These are phyloP conservation scores for Embiotoca jacksoni DNA, from an alignment of 2,113 vertebrate genomes.

Conservation along the genomic window DNA sequence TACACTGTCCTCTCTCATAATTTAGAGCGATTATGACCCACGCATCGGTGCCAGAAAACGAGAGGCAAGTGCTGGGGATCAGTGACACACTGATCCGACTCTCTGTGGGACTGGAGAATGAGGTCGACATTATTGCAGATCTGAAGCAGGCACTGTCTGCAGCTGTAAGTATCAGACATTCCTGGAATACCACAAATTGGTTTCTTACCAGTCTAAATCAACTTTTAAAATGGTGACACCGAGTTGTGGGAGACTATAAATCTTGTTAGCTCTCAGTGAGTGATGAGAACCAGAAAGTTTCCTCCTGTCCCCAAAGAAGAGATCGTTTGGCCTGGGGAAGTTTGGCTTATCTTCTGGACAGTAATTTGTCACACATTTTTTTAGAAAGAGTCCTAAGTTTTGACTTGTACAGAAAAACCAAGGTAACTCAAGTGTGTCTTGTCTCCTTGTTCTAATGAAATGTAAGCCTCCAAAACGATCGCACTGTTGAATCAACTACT, in stretches of 20 bases:
- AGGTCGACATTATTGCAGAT: slow-evolving; percentile 89
- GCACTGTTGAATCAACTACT: too few species aligned
- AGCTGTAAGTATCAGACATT: slow-evolving; percentile 84
- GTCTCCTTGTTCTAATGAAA: too few species aligned
- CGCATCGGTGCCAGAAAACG: slow-evolving; percentile 87
- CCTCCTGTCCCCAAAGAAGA: too few species aligned
- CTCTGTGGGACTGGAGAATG: slow-evolving; percentile 93
- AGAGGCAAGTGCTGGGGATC: slow-evolving; percentile 88
- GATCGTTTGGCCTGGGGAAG: too few species aligned
- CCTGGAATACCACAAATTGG: neutral
- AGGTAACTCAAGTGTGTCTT: neutral
- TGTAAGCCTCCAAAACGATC: too few species aligned
- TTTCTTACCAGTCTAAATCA: too few species aligned
- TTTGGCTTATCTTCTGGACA: too few species aligned
- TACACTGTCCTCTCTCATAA: neutral
- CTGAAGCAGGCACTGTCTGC: slow-evolving; percentile 88
- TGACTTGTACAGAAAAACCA: neutral
- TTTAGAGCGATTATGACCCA: slow-evolving; percentile 94
- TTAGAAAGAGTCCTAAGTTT: too few species aligned
- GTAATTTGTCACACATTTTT: too few species aligned
- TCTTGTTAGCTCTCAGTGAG: neutral
- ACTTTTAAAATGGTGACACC: too few species aligned
- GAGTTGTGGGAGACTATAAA: too few species aligned
- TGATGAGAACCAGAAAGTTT: neutral
- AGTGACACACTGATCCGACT: slow-evolving; percentile 91